Conservation (phyloP, 37 sponge, comb jelly and placozoan genomes). For the Halichondria panicea region DNA sequence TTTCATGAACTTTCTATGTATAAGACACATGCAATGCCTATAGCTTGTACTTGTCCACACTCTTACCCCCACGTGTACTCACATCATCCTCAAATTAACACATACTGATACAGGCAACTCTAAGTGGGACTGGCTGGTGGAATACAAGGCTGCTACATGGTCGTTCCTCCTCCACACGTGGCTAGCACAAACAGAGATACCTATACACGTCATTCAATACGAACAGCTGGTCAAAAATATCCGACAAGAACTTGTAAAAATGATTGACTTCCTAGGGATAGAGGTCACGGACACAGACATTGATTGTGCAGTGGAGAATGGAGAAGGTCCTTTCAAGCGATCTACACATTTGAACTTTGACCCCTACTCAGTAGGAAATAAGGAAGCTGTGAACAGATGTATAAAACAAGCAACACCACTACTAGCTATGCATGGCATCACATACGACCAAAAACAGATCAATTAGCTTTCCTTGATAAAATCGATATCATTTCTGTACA, state of each 20-base stretch:
- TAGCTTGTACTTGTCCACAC: too few relatives aligned
- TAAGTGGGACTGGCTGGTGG: slow-evolving; percentile 65
- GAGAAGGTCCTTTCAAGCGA: slow-evolving; percentile 55
- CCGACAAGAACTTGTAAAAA: slow-evolving; percentile 44
- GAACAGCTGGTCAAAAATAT: slow-evolving; percentile 53
- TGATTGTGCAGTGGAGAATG: slow-evolving; percentile 49
- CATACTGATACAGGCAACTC: slow-evolving; percentile 20
- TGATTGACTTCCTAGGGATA: slow-evolving; percentile 56
- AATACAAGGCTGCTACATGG: slow-evolving; percentile 47
- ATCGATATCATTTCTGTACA: too few relatives aligned
- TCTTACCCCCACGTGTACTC: too few relatives aligned
- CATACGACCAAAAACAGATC: slow-evolving; percentile 10
- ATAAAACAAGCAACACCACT: slow-evolving; percentile 32
- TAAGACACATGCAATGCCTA: too few relatives aligned
- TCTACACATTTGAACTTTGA: slow-evolving; percentile 53
- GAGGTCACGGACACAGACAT: slow-evolving; percentile 16
- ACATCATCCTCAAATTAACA: not conserved
- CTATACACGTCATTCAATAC: slow-evolving; percentile 64
- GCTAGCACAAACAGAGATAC: slow-evolving; percentile 45
- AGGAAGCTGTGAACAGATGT: slow-evolving; percentile 28
- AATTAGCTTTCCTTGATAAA: not conserved
- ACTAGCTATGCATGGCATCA: slow-evolving; percentile 24
- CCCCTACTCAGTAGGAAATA: slow-evolving; percentile 53
- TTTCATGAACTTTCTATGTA: too few relatives aligned
- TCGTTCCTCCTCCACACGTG: slow-evolving; percentile 47